Evolutionary conservation across 2,888 invertebrate species (phyloP).

Genomic region (Eucera pruinosa): DNA sequence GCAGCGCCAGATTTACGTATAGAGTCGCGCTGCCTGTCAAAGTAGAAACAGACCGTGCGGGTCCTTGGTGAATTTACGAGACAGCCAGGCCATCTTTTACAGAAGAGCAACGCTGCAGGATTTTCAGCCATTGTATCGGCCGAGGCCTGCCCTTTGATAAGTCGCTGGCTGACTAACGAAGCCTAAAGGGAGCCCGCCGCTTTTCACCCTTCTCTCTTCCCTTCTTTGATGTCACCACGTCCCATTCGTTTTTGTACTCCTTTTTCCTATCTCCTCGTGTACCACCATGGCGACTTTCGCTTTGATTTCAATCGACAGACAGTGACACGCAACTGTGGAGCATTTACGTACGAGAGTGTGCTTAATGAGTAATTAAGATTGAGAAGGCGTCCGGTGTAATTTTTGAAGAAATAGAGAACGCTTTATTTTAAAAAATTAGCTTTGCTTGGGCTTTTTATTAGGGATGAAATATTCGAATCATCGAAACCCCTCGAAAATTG

Average conservation of each 20-base stretch:
- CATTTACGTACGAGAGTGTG: background rate
- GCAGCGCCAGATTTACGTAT: constrained; percentile 68
- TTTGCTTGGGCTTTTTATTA: no score
- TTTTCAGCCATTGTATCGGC: constrained; percentile 77
- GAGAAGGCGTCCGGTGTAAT: background rate
- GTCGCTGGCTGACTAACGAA: constrained; percentile 77
- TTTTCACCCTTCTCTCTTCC: constrained; percentile 43
- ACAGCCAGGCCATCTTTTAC: constrained; percentile 79
- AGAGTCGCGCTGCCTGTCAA: constrained; percentile 68
- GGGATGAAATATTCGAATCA: no score
- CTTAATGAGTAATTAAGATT: constrained; percentile 52
- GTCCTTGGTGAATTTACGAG: constrained; percentile 78
- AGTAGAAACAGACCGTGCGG: constrained; percentile 73
- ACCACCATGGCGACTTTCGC: constrained; percentile 7
- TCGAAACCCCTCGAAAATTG: no score
- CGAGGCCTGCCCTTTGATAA: constrained; percentile 75
- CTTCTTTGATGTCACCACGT: constrained; percentile 24
- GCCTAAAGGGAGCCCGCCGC: constrained; percentile 64
- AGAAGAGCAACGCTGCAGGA: constrained; percentile 72
- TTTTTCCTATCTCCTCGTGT: constrained; percentile 18
- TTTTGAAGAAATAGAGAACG: background rate
- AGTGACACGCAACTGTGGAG: constrained; percentile 17
- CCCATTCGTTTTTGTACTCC: constrained; percentile 10
- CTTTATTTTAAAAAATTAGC: background rate
- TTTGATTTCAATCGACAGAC: constrained; percentile 39